Conservation (phyloP, 2,797 vertebrate species). For the Artibeus lituratus region DNA sequence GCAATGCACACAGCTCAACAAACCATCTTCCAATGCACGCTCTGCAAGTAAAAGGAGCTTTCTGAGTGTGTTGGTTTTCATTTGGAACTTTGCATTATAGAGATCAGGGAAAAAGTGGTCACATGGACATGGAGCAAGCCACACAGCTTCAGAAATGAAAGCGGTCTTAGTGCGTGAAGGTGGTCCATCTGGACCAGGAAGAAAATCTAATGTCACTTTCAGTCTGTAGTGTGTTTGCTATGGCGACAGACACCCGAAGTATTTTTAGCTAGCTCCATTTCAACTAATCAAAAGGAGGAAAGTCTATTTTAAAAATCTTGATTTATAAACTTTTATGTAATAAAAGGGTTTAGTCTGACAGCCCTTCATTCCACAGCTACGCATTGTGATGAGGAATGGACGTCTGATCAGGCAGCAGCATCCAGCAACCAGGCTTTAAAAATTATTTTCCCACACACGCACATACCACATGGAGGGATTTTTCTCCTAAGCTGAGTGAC, state of each 20-base stretch:
- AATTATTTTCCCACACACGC: not conserved
- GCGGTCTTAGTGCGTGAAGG: not conserved
- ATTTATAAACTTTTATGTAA: constrained; percentile 1
- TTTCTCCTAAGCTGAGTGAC: not conserved
- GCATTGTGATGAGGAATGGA: not conserved
- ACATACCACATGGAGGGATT: not conserved
- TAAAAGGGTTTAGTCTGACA: not conserved
- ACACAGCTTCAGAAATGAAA: not conserved
- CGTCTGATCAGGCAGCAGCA: not conserved
- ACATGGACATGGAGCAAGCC: not conserved
- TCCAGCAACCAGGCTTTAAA: not conserved
- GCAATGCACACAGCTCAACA: not conserved
- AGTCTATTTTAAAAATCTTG: not conserved
- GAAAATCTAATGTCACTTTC: not conserved
- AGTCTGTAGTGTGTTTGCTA: not conserved
- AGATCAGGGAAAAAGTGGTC: not conserved
- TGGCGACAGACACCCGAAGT: not conserved
- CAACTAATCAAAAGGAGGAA: not conserved
- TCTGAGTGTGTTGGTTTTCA: not conserved
- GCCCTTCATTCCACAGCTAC: not conserved
- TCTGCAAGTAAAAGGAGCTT: not conserved
- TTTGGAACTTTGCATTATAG: not conserved
- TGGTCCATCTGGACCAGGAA: not conserved
- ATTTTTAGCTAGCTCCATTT: not conserved
- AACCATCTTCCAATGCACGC: not conserved